Base-by-base conservation (phyloP, 1,140 invertebrate species). In the Cataglyphis hispanica region DNA sequence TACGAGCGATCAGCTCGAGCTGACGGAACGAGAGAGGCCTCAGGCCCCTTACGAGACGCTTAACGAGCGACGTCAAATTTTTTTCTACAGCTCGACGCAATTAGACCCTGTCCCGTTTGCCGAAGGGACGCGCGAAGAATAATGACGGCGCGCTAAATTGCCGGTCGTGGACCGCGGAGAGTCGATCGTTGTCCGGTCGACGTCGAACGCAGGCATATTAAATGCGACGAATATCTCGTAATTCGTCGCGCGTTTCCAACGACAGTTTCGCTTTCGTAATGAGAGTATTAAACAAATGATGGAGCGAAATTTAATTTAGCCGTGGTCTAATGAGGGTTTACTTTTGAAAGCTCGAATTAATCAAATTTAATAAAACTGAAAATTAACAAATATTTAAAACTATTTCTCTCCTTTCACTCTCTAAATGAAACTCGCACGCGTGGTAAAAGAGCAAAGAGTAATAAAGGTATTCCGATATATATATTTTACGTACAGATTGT, bases 61-160 rank as follows among this genome's bases (percentile, higher is more conserved):
- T 90, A 90, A 90, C 86, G 89, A 90, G 89, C 89, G 75, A 87
- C 88, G 86, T 90, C 75, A 84, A 84, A 78, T 87, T 90, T 81
- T 90, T 90, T 85, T 69, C 88, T 76, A 70, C 61, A 64, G 56
- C 83, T 90, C 85, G 88, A 87, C 86, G 89, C 88, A 90, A 90
- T 90, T 90, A 90, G 89, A 90, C 89, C 89, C 88, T 90, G 89
- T 90, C 89, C 83, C 86, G 88, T 89, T 90, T 77, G 86, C 76
- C 81, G 77, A 90, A 87, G 83, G 88, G 83, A 87, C 81, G 86
- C 86, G 86, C 76, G 81, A 89, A 90, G 89, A 90, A 77, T 90
- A 85, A 90, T 90, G 89, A 66, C 86, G 76, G 70, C 74, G 77
- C 25, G 88, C 76, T 90, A 86, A 90, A 90, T 90, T 90, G 86